Base-by-base conservation (phyloP, 2,113 vertebrate genomes). In the Pithys albifrons region DNA sequence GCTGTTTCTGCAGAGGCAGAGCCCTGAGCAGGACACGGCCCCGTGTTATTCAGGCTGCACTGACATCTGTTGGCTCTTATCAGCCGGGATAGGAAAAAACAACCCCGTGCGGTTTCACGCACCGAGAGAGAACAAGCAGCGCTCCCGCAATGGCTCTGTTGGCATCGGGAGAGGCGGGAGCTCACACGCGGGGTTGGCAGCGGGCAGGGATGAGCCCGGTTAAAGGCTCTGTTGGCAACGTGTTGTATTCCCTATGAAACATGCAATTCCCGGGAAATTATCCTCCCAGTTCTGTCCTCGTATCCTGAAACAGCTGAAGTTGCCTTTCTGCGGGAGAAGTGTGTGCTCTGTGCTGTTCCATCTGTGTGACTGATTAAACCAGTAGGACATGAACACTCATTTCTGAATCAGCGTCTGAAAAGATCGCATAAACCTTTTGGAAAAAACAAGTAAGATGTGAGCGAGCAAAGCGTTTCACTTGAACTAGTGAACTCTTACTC, bases 341-440 rank as follows among this genome's bases (percentile, higher is more conserved):
- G 8, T 25, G 70, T 14, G 69, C 61, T 70, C 37, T 55, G 0
- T 19, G 16, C 13, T 49, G 10, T 66, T 45, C n/a, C 0, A 2
- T 22, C 49, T 66, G 0, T 14, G 71, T 79, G 93, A 79, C 67
- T 83, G 33, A 93, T 54, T 16, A 62, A 79, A 88, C 49, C 74
- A 17, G 49, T 4, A 33, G 89, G 91, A 83, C 69, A 74, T 1
- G 27, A 71, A 92, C 88, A 95, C 58, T 93, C 94, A 85, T 88
- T 89, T 85, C 81, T 95, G 96, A 96, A 93, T 96, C 96, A 93
- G 89, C 45, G 70, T 55, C 85, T 91, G 93, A 73, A 66, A 76
- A 48, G 58, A 89, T 70, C 95, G 16, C 67, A 27, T 33, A 39
- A 39, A 5, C 66, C 54, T 75, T 58, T 75, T 12, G 76, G 80